Percentiles rank a stretch among this genome's conserved stretches.
These are phyloP conservation scores for Urocolius indicus DNA, from an alignment of 2,113 vertebrate genomes.

Conservation along the genomic window DNA sequence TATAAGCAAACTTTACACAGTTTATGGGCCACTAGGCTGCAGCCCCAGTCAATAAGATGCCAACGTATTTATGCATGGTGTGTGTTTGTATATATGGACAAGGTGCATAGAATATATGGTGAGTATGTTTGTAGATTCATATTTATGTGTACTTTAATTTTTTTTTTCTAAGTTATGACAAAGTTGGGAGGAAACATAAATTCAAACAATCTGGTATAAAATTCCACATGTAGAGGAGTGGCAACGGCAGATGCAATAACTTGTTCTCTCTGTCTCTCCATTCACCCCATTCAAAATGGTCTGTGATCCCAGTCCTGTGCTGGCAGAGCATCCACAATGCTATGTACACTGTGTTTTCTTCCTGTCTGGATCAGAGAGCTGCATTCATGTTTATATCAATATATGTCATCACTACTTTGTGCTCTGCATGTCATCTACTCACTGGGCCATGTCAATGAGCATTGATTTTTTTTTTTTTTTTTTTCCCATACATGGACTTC, in stretches of 20 bases:
- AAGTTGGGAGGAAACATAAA: background rate
- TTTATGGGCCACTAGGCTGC: background rate
- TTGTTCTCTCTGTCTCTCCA: background rate
- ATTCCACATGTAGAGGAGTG: background rate
- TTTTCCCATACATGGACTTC: background rate
- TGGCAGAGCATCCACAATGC: background rate
- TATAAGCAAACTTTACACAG: background rate
- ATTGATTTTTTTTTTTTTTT: background rate
- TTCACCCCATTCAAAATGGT: background rate
- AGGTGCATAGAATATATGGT: no score
- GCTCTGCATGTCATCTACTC: background rate
- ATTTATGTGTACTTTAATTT: no score
- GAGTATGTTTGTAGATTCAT: background rate
- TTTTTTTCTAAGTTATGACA: background rate
- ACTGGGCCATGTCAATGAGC: background rate
- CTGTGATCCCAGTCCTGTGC: background rate
- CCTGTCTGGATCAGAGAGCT: background rate
- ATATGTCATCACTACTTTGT: background rate
- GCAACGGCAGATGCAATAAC: background rate
- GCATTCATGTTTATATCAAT: background rate
- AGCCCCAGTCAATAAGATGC: background rate
- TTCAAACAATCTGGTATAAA: background rate
- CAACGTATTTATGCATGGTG: accelerated
- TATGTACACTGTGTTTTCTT: no score
- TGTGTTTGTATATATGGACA: background rate